These are phyloP conservation scores for Amitus sp. DNA, from an alignment of 2,888 invertebrate species.

Conservation along the genomic window DNA sequence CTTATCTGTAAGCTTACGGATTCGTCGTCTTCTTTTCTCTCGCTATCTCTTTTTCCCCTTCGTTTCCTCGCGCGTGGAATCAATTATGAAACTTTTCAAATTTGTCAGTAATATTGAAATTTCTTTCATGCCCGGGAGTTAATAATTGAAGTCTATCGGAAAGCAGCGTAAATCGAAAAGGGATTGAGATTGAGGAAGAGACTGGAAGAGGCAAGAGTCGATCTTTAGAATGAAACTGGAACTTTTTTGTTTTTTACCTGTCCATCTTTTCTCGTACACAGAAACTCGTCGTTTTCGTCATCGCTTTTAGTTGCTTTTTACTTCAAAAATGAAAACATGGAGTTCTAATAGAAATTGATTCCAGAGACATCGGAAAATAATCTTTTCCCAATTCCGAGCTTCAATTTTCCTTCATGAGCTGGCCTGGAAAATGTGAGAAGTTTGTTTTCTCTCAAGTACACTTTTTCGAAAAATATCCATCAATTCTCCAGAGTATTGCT, in stretches of 20 bases:
- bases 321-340: too few species aligned
- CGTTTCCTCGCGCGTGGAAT: conserved; percentile 52
- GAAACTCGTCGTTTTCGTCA: conserved; percentile 1
- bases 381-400: too few species aligned
- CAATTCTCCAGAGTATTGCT: conserved; percentile 20
- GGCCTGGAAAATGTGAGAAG: neutral
- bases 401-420: conserved; percentile 53
- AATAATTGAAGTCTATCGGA: conserved; percentile 64
- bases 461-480: too few species aligned
- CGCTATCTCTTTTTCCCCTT: conserved; percentile 30
- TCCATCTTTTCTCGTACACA: too few species aligned
- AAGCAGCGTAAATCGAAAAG: conserved; percentile 45
- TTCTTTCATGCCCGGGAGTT: conserved; percentile 61
- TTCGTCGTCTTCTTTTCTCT: conserved; percentile 15
- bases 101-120: conserved; percentile 66
- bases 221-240: conserved; percentile 32
- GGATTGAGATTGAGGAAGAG: conserved; percentile 44
- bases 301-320: too few species aligned
- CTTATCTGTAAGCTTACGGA: conserved; percentile 32
- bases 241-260: conserved; percentile 63
- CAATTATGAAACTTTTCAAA: conserved; percentile 65
- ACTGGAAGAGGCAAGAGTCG: conserved; percentile 34
- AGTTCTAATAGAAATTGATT: too few species aligned
- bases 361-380: too few species aligned
- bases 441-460: too few species aligned